Evolutionary conservation across 2,888 invertebrate species (phyloP).

Genomic region (Mylabris sibirica): DNA sequence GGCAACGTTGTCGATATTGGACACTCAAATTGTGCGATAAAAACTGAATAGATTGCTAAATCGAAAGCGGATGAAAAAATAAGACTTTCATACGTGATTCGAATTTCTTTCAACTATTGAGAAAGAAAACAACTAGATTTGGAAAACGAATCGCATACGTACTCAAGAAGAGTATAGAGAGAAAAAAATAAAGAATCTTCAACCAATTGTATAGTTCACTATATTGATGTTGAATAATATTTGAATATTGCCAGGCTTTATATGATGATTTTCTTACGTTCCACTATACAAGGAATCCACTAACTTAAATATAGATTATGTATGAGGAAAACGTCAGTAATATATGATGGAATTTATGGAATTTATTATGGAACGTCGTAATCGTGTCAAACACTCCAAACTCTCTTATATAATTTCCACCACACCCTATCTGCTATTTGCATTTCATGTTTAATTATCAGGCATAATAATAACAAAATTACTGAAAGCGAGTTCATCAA

Average conservation of each 20-base stretch:
- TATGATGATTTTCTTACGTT: background rate
- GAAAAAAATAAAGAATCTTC: constrained; percentile 31
- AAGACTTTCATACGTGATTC: constrained; percentile 55
- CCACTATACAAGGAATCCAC: background rate
- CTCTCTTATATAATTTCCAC: constrained; percentile 4
- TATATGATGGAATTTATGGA: constrained; percentile 22
- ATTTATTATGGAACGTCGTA: constrained; percentile 19
- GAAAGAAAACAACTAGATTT: background rate
- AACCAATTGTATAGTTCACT: constrained; percentile 44
- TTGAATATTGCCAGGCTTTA: constrained; percentile 44
- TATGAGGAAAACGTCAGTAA: constrained; percentile 20
- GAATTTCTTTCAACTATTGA: constrained; percentile 43
- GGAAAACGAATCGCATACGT: background rate
- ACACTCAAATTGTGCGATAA: constrained; percentile 59
- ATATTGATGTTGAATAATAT: constrained; percentile 50
- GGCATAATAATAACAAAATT: constrained; percentile 10
- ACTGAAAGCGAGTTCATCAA: background rate
- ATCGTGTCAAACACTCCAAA: constrained; percentile 18
- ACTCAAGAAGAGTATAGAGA: background rate
- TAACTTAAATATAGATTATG: constrained; percentile 20
- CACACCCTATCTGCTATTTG: constrained; percentile 15
- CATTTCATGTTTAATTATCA: constrained; percentile 13
- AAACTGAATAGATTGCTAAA: constrained; percentile 60
- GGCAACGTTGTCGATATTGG: constrained; percentile 49
- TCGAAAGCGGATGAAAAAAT: constrained; percentile 60